A percentile compares a stretch with the other conserved stretches of the same genome.
phyloP scores from a whole-genome alignment of 2,113 vertebrate species.

The Hydrochoerus hydrochaeris region DNA sequence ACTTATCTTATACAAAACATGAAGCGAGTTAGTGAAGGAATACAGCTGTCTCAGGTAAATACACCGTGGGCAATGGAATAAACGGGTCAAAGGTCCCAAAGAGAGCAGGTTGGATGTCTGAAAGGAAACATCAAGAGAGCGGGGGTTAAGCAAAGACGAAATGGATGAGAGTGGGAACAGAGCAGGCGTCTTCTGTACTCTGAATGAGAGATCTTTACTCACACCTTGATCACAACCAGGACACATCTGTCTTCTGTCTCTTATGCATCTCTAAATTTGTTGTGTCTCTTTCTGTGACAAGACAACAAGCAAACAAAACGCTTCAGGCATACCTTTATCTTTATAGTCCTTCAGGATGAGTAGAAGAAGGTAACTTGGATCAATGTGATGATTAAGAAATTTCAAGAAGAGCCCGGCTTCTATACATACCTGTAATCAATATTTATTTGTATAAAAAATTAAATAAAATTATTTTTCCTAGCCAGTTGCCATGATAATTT shows the following conservation, averaged over 20 bases:
- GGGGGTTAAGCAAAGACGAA: neutral
- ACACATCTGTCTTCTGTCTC: neutral
- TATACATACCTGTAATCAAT: neutral
- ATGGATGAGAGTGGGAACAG: neutral
- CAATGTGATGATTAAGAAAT: neutral
- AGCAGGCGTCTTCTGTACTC: neutral
- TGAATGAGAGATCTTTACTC: neutral
- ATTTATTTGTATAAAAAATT: neutral
- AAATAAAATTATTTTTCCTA: slow-evolving; percentile 5
- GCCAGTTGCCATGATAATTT: neutral
- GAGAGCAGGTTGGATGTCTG: neutral
- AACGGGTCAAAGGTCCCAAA: neutral
- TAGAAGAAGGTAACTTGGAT: neutral
- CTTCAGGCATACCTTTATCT: neutral
- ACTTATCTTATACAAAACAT: neutral
- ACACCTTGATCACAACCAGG: neutral
- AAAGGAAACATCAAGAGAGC: too few relatives aligned
- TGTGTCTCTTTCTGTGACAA: neutral
- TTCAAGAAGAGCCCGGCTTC: neutral
- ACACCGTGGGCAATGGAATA: neutral
- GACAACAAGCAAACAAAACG: neutral
- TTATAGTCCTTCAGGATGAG: neutral
- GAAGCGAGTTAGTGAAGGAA: neutral
- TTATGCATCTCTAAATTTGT: neutral
- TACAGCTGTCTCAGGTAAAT: neutral